Base-by-base conservation (phyloP, 2,888 invertebrate genomes). In the Crossocerus cetratus region DNA sequence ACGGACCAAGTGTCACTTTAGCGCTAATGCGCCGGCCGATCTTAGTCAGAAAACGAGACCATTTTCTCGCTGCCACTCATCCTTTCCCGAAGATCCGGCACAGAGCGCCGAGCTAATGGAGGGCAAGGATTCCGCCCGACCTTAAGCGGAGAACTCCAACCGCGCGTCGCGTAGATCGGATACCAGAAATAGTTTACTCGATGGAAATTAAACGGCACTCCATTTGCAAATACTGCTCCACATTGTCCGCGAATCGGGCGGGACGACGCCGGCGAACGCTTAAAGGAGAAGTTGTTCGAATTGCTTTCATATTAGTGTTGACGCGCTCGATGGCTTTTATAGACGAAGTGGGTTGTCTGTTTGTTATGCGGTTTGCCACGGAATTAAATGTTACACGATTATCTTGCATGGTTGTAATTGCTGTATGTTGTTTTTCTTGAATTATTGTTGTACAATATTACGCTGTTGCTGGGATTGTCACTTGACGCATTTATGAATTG, bases 1-100 rank as follows among this genome's bases (percentile, higher is more conserved):
- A 90, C 83, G 90, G 90, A 88, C 88, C 86, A 76, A 79, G 69
- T 77, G 59, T 76, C 72, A 32, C 8, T 32, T 32, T 32, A 32
- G 8, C 2, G 79, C 74, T 60, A 66, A 70, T 62, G 56, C 55
- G 53, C 43, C 23, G 63, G n/a, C 56, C 45, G 69, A 72, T 82
- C 80, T 82, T 80, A 81, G 82, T 80, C 75, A 78, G 76, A 65
- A 70, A 32, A 43, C 43, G 74, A 69, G 79, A 76, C 74, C 77
- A 59, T 76, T 44, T 20, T 65, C 45, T 21, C 43, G 22, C 18
- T n/a, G 21, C 21, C 42, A 54, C 57, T 73, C 64, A n/a, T 63
- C 59, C 64, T 71, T 72, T 82, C 74, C 81, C 83, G 78, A 81
- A 73, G 75, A 69, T 76, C 65, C 53, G 64, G 18, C 54, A 16